Base-by-base conservation (phyloP, 2,797 vertebrate species). In the Crypturellus tataupa region DNA sequence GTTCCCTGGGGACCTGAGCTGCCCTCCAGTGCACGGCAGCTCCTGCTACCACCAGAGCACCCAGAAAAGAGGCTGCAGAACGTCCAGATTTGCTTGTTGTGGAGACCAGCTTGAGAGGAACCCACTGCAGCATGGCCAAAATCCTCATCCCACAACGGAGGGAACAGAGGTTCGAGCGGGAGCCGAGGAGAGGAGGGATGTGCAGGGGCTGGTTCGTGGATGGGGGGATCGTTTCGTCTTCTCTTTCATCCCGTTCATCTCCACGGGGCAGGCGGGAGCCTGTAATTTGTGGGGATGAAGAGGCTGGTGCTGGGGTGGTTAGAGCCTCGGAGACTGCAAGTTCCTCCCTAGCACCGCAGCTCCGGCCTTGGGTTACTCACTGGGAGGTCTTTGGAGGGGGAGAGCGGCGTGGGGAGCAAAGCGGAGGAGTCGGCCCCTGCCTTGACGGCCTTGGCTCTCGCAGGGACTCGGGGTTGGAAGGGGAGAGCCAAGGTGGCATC, bases 221-320 rank as follows among this genome's bases (percentile, higher is more conserved):
- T 67, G 95, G 94, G 95, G 65, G 89, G 76, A 27, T 68, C 70
- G 79, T 95, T 97, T 62, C 4, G 0, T 71, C 56, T 46, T 87
- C 86, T 73, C 94, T 88, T 81, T 95, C 96, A 68, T 76, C 77
- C 46, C 12, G 85, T 92, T 90, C 21, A 24, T 60, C 91, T 95
- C 89, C 68, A 55, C 18, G 89, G 96, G 97, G 94, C 97, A 96
- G 97, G 96, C 90, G 86, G 93, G 94, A 97, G 96, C 96, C 97
- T 97, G 97, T 96, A 63, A 84, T 95, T 95, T 94, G 95, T 95
- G 97, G 95, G 95, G 96, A 96, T 37, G 75, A 33, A 95, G 69
- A 80, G 55, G 85, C n/a, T 68, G 85, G 39, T 68, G 69, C 64
- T 72, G 5, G 42, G 68, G 87, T 0, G 77, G 91, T 86, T 77